Evolutionary conservation across 2,797 vertebrate genomes (phyloP).

Genomic region (Geotrypetes seraphini): DNA sequence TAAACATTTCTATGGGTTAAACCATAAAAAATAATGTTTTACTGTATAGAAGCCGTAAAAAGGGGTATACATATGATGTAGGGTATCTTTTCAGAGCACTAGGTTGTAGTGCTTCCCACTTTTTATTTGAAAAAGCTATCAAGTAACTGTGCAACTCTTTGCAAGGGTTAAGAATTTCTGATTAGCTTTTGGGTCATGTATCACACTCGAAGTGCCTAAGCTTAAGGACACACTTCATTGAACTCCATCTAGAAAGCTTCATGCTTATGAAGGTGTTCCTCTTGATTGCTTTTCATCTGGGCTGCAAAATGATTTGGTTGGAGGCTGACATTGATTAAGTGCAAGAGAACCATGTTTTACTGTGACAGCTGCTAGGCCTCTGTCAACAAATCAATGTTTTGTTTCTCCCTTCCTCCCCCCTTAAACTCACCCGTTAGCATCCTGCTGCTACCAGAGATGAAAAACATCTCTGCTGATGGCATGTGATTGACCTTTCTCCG

Average conservation of each 20-base stretch:
- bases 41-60: no score
- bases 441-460: slow-evolving; percentile 35
- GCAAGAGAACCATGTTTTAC: slow-evolving; percentile 46
- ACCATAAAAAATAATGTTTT: no score
- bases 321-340: slow-evolving; percentile 56
- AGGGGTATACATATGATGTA: no score
- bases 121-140: no score
- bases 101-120: no score
- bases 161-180: slow-evolving; percentile 41
- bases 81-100: no score
- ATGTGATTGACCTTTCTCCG: slow-evolving; percentile 39
- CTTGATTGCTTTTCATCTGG: slow-evolving; percentile 54
- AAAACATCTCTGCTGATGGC: slow-evolving; percentile 36
- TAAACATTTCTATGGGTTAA: no score
- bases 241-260: slow-evolving; percentile 44
- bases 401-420: neutral
- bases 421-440: slow-evolving; percentile 37
- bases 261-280: slow-evolving; percentile 53
- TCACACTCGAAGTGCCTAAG: slow-evolving; percentile 30
- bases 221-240: slow-evolving; percentile 50
- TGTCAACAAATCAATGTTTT: slow-evolving; percentile 54
- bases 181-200: slow-evolving; percentile 39
- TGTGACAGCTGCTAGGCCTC: slow-evolving; percentile 48
- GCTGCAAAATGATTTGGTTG: slow-evolving; percentile 43
- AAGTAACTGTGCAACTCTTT: no score